Base-by-base conservation (phyloP, 2,888 invertebrate genomes). In the Agriotes lineatus region DNA sequence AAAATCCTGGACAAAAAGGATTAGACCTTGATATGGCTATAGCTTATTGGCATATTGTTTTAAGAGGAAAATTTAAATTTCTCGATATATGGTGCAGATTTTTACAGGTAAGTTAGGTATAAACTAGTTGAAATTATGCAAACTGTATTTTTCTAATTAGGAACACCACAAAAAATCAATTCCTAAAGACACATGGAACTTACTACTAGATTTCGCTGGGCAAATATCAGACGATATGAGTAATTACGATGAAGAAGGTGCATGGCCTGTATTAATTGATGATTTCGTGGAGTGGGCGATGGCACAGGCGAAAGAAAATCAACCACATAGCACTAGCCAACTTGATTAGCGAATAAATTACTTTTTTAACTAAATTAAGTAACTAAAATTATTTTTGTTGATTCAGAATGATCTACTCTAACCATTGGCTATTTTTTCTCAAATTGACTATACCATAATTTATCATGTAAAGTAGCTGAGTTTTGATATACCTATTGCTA, bases 121-220 rank as follows among this genome's bases (percentile, higher is more conserved):
- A n/a, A n/a, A n/a, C n/a, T n/a, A n/a, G n/a, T n/a, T n/a, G n/a
- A n/a, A n/a, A n/a, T n/a, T n/a, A n/a, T n/a, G n/a, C n/a, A n/a
- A n/a, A n/a, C n/a, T n/a, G n/a, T n/a, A n/a, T n/a, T n/a, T n/a
- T n/a, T n/a, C n/a, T n/a, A n/a, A n/a, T 72, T 85, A 96, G 95
- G 96, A 96, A 83, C 93, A 96, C 84, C 96, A 96, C 84, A 97
- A 96, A 86, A 89, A 97, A 83, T 97, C 98, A 39, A 99, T 99
- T 86, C 97, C 99, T 61, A 96, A 96, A 87, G 99, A 99, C 85
- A 99, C 99, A 37, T 99, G 99, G 99, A 97, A 98, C 84, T 89
- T 99, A 69, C 88, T 99, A 56, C 86, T 99, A 78, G 99, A 99
- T 84, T 99, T 99, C 86, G 95, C 96, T 39, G 91, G 93, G 72